Percentiles rank a stretch among this genome's conserved stretches.
phyloP scores from a whole-genome alignment of 2,888 invertebrate genomes.

The Sphaerophoria rueppellii region DNA sequence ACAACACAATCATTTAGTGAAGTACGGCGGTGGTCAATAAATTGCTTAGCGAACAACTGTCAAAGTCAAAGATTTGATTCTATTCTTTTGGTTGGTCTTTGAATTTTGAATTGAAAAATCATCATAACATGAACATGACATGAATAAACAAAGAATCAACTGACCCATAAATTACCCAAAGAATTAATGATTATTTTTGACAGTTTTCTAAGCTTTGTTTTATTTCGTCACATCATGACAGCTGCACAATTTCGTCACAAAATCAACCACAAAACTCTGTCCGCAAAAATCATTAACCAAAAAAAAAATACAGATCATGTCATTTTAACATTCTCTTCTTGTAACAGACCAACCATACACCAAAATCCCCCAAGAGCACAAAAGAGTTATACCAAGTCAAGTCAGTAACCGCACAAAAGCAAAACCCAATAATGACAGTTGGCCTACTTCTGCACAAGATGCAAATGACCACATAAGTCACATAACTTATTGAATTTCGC shows the following conservation, averaged over 20 bases:
- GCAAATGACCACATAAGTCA: slow-evolving; percentile 72
- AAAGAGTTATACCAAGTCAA: background rate
- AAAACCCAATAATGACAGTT: slow-evolving; percentile 60
- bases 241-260: slow-evolving; percentile 5
- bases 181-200: slow-evolving; percentile 12
- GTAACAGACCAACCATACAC: slow-evolving; percentile 28
- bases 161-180: slow-evolving; percentile 3
- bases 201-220: background rate
- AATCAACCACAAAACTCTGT: slow-evolving; percentile 38
- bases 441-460: slow-evolving; percentile 65
- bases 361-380: background rate
- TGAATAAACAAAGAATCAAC: background rate
- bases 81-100: too few species aligned
- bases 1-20: too few species aligned
- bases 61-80: too few species aligned
- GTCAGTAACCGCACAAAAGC: slow-evolving; percentile 51
- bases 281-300: background rate
- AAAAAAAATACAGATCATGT: slow-evolving; percentile 38
- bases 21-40: too few species aligned
- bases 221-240: slow-evolving; percentile 27
- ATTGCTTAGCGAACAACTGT: too few species aligned
- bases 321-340: slow-evolving; percentile 50
- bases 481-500: slow-evolving; percentile 71
- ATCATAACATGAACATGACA: too few species aligned
- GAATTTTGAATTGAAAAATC: too few species aligned